Base-by-base conservation (phyloP, 2,113 vertebrate species). In the Cavia aperea region DNA sequence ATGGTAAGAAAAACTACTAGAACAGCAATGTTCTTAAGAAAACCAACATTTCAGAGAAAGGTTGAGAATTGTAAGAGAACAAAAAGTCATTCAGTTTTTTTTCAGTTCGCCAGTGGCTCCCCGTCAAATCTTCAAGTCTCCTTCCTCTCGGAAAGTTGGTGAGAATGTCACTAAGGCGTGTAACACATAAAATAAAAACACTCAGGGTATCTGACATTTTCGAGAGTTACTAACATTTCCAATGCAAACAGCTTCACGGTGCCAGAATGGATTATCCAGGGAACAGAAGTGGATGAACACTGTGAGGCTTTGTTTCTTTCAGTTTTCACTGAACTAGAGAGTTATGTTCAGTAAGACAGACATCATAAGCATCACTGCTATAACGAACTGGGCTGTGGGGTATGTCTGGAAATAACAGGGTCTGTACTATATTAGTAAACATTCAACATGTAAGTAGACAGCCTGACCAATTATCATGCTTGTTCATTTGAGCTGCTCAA, bases 401-500 rank as follows among this genome's bases (percentile, higher is more conserved):
- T 49, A 54, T 36, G 29, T 87, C 18, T 43, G 90, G 62, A 94
- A 92, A 86, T 72, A 92, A 14, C 18, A 66, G 15, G 2, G 60
- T 91, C 58, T 84, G 29, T 51, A 84, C 89, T 54, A 77, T 54
- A 60, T 87, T 54, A 89, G 75, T 43, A 87, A 89, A 82, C 5
- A 70, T 62, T 89, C 62, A 84, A n/a, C 46, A 81, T 85, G 18
- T 75, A 43, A 91, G n/a, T 63, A 81, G 33, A 91, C 65, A 89
- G 26, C 85, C 68, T 81, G 43, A 56, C 46, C 49, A 93, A 87
- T 72, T 46, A 84, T 9, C 14, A 84, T 77, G 46, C 73, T n/a
- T 89, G n/a, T 77, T 92, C 89, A 84, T 89, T 78, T 88, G 23
- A 93, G 54, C 72, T 89, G 81, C 63, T 93, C 77, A 89, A 70